Conservation (phyloP, 2,888 invertebrate species). For the Chloromyia formosa region DNA sequence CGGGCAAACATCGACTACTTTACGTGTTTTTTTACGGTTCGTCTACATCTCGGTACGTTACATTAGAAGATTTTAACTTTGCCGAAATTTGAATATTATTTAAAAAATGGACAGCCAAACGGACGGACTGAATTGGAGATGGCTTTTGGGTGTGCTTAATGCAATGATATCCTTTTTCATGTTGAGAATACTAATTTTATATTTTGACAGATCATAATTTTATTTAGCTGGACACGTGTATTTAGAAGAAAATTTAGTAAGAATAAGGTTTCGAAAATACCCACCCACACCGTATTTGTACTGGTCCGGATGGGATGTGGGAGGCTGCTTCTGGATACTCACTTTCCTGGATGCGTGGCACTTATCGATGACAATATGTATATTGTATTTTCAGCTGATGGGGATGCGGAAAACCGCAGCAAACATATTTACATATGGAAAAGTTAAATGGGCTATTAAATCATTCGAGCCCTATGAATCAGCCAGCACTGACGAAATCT, state of each 20-base stretch:
- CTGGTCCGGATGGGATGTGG: no score
- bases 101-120: background rate
- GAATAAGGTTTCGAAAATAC: no score
- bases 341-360: no score
- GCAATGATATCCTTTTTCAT: constrained; percentile 25
- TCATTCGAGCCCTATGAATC: no score
- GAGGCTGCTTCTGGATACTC: no score
- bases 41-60: background rate
- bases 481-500: no score
- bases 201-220: constrained; percentile 49
- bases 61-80: background rate
- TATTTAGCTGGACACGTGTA: constrained; percentile 46
- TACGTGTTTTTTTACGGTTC: background rate
- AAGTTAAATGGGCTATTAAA: no score
- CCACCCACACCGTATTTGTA: no score
- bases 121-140: background rate
- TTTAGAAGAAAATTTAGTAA: constrained; percentile 33
- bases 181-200: constrained; percentile 48
- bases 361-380: no score
- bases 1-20: background rate
- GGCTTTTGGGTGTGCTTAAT: background rate
- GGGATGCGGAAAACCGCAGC: no score
- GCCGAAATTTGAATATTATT: background rate
- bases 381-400: no score
- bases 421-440: no score